Percentiles rank a stretch among this genome's conserved stretches.
Conservation (phyloP, 2,797 vertebrate species). For the Rhincodon typus region DNA sequence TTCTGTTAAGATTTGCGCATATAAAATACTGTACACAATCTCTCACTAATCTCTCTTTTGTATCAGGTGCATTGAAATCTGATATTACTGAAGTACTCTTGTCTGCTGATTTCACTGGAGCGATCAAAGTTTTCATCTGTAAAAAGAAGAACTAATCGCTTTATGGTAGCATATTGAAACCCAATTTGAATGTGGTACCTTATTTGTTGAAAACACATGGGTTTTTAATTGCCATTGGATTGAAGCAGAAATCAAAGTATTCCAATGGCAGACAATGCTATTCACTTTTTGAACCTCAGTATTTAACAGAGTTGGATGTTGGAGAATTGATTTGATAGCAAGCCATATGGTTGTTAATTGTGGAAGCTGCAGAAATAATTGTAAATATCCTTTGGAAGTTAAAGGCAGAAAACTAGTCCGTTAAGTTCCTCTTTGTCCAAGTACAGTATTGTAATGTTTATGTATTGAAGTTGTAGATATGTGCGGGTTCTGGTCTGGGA, state of each 20-base stretch:
- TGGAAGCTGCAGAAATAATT: background rate
- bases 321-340: conserved; percentile 6
- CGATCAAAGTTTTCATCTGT: conserved; percentile 98
- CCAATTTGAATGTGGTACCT: background rate
- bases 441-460: conserved; percentile 15
- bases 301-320: conserved; percentile 51
- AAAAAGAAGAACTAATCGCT: conserved; percentile 80
- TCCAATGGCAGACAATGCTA: conserved; percentile 23
- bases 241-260: background rate
- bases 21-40: conserved; percentile 35
- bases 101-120: conserved; percentile 95
- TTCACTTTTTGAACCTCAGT: conserved; percentile 45
- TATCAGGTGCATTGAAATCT: conserved; percentile 80
- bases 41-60: conserved; percentile 42
- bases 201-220: background rate
- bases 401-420: background rate
- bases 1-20: background rate
- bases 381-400: conserved; percentile 5
- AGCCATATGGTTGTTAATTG: background rate
- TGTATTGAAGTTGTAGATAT: conserved; percentile 6
- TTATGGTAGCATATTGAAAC: conserved; percentile 21
- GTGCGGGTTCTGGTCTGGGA: background rate
- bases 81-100: conserved; percentile 93
- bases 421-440: conserved; percentile 7
- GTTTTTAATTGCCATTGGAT: background rate